Evolutionary conservation across 2,113 vertebrate species (phyloP).

Genomic region (Chloroceryle aenea): DNA sequence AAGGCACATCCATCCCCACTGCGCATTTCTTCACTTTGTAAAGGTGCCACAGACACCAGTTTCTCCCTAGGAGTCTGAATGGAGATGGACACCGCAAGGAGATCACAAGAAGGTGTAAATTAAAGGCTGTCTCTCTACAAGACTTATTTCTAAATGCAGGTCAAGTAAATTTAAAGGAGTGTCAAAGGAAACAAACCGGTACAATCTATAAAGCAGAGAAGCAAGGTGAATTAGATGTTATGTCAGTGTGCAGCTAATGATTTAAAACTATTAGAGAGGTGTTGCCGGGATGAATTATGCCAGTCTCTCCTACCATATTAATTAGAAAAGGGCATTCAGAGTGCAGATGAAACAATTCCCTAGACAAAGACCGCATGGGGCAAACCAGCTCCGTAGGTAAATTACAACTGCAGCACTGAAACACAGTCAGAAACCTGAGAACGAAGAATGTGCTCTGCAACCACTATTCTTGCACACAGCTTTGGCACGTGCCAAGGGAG

Average conservation of each 20-base stretch:
- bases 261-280: neutral
- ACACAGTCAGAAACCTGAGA: neutral
- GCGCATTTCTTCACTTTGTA: neutral
- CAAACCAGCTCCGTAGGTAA: neutral
- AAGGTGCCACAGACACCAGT: neutral
- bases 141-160: conserved; percentile 26
- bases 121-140: neutral
- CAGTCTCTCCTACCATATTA: neutral
- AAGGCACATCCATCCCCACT: neutral
- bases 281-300: neutral
- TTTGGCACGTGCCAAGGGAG: neutral
- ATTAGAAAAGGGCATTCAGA: neutral
- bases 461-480: rapidly evolving
- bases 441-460: neutral
- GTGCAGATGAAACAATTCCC: neutral
- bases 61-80: neutral
- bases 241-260: neutral
- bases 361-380: neutral
- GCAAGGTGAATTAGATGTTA: neutral
- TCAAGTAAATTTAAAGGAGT: neutral
- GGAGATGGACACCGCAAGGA: neutral
- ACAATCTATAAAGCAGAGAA: neutral
- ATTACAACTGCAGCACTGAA: neutral
- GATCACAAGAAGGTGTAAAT: neutral
- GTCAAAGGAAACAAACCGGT: neutral